These are phyloP conservation scores for Enteromius treurensis DNA, from an alignment of 2,797 vertebrate species.

Conservation along the genomic window DNA sequence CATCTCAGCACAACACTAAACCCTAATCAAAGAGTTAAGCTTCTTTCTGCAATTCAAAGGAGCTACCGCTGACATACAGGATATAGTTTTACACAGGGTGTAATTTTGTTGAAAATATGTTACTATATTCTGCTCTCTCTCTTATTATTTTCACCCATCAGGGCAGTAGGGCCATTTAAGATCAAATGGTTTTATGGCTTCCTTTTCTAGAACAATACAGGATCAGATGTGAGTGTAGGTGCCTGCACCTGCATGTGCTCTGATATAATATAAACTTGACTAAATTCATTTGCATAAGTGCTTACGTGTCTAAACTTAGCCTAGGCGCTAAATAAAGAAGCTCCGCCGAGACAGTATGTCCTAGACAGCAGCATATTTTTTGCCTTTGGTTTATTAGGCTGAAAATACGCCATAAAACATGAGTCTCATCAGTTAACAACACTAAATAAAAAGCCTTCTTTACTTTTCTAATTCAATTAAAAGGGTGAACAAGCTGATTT, in stretches of 20 bases:
- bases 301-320: conserved; percentile 13
- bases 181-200: neutral
- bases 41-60: conserved; percentile 44
- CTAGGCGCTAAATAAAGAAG: conserved; percentile 18
- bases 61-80: conserved; percentile 34
- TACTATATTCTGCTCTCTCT: conserved; percentile 18
- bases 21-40: conserved; percentile 49
- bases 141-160: neutral
- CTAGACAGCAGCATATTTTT: conserved; percentile 40
- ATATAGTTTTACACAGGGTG: conserved; percentile 44
- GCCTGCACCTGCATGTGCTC: conserved; percentile 14
- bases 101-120: conserved; percentile 47
- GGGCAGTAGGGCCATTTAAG: neutral
- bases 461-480: conserved; percentile 59
- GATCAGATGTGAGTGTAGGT: neutral
- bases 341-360: conserved; percentile 13
- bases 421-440: conserved; percentile 38
- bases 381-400: conserved; percentile 44
- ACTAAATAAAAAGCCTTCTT: conserved; percentile 58
- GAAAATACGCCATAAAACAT: conserved; percentile 41
- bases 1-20: conserved; percentile 46
- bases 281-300: neutral
- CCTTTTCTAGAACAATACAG: conserved; percentile 9
- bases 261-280: conserved; percentile 4
- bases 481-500: conserved; percentile 56